phyloP scores from a whole-genome alignment of 2,797 vertebrate species.

The Intellagama lesueurii region DNA sequence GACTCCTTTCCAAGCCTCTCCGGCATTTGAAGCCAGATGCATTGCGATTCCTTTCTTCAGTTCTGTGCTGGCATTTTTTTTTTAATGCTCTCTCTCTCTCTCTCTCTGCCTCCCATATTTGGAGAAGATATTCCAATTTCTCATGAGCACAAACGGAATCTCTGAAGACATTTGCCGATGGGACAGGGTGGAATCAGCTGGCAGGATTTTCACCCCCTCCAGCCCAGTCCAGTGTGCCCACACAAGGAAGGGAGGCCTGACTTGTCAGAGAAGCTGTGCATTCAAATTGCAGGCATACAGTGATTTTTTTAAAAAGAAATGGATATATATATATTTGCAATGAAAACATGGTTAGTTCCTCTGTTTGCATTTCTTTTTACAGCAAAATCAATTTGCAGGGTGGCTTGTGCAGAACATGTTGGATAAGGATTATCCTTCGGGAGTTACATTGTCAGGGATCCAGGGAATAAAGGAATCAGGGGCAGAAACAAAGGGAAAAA shows the following conservation, averaged over 20 bases:
- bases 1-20: neutral
- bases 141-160: neutral
- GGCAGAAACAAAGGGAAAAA: too few species aligned
- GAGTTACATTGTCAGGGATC: neutral
- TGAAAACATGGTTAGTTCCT: neutral
- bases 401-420: neutral
- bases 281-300: neutral
- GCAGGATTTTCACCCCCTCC: too few species aligned
- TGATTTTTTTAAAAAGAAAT: neutral
- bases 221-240: too few species aligned
- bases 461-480: neutral
- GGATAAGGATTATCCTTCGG: neutral
- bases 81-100: neutral
- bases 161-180: too few species aligned
- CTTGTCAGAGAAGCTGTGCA: neutral
- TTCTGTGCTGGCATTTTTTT: neutral
- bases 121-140: neutral
- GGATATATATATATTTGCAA: neutral
- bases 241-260: too few species aligned
- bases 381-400: neutral
- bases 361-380: neutral
- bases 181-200: too few species aligned
- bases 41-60: neutral
- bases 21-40: constrained; percentile 4
- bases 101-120: neutral